Evolutionary conservation across 53 echinoderm and acorn worm genomes (phyloP), one percentile per base, ranked within the genome.

Genomic region (Patiria pectinifera): DNA sequence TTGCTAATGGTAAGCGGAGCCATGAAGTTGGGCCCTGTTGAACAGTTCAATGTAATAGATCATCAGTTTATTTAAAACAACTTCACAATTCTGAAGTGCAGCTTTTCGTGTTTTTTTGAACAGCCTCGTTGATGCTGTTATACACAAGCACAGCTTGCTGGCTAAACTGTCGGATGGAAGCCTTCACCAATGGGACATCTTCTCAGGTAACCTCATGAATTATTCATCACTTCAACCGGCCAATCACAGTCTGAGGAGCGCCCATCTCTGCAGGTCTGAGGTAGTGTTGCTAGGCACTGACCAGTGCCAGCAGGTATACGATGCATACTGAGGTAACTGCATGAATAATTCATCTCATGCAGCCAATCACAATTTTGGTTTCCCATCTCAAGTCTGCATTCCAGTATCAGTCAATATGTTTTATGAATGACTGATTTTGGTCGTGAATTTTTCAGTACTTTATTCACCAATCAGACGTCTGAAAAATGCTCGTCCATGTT

Each of bases 131-230:
- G 79, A 89, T 69, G 66, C 63, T 24, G 81, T 81, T 4, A 11
- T 90, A 69, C 69, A 80, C 69, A 81, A 69, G 35, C 43, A 63
- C 69, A 66, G 63, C 61, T 80, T 90, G 48, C 21, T 90, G 90
- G 90, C 43, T 22, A 26, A 81, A 66, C 90, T 90, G 22, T 90
- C 90, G 66, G 81, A 90, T 53, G 82, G 90, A 62, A 90, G 90
- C 18, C 69, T 90, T 0, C 82, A 90, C 81, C 90, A 90, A 48
- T 90, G 81, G 90, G 90, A 90, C n/a, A 47, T 81, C 82, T 81
- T 69, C 80, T 66, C 90, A 11, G 90, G 90, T 79, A 47, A 90
- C 80, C 90, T 90, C 66, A 80, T 90, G 90, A 90, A 90, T 90
- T 90, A 69, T 90, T 90, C 81, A 90, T 62, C 81, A 79, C 23